phyloP scores from a whole-genome alignment of 1,140 invertebrate genomes.

The Drosophila tristis region DNA sequence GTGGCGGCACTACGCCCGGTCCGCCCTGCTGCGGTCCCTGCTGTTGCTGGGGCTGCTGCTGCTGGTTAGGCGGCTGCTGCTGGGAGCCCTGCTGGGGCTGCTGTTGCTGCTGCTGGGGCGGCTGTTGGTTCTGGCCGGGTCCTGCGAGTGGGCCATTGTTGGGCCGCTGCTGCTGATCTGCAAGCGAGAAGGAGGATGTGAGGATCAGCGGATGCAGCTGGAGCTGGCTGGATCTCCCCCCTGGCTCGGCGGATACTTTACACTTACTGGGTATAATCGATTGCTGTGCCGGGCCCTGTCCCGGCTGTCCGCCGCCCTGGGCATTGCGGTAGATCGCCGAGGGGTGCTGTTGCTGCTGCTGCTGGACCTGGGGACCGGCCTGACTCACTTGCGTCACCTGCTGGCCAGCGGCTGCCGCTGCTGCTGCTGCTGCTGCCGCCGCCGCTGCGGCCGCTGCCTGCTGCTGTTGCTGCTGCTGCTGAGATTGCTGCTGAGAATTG shows the following conservation, averaged over 20 bases:
- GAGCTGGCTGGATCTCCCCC: not conserved
- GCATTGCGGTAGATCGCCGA: conserved; percentile 55
- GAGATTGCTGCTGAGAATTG: conserved; percentile 84
- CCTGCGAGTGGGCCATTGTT: conserved; percentile 58
- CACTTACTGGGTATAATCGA: conserved; percentile 74
- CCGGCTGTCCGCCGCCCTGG: conserved; percentile 50
- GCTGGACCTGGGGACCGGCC: conserved; percentile 38
- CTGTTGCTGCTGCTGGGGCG: conserved; percentile 41
- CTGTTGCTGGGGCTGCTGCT: conserved; percentile 67
- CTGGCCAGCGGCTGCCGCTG: conserved; percentile 79
- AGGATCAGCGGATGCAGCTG: not conserved
- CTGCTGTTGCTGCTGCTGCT: conserved; percentile 70
- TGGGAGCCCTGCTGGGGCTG: conserved; percentile 35
- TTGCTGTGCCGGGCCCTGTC: conserved; percentile 51
- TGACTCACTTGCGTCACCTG: conserved; percentile 48
- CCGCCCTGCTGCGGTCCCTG: conserved; percentile 74
- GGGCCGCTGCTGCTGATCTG: conserved; percentile 77
- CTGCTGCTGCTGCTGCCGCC: conserved; percentile 60
- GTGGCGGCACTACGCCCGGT: conserved; percentile 70
- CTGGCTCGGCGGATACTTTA: conserved; percentile 36
- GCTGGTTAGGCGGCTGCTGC: conserved; percentile 80
- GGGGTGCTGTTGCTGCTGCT: conserved; percentile 57
- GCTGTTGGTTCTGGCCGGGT: conserved; percentile 42
- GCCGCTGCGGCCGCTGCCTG: conserved; percentile 66
- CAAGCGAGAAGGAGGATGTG: not conserved